Conservation (phyloP, 2,888 invertebrate genomes). For the Endotricha flammealis region DNA sequence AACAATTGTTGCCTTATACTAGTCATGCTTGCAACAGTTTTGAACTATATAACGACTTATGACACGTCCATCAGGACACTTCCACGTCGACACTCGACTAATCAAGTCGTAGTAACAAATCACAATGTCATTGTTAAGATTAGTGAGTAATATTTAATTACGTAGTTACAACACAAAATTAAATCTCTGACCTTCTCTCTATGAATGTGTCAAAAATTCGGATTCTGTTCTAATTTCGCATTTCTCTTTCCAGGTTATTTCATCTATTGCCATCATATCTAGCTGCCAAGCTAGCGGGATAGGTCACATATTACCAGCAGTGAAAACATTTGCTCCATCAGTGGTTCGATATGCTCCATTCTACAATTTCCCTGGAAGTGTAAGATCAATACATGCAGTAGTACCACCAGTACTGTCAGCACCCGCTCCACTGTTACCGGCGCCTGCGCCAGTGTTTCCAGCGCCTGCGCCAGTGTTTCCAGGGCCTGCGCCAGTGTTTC, state of each 20-base stretch:
- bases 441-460: slow-evolving; percentile 30
- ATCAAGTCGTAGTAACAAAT: slow-evolving; percentile 49
- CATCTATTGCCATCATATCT: slow-evolving; percentile 51
- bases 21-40: slow-evolving; percentile 71
- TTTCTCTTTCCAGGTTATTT: slow-evolving; percentile 47
- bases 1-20: slow-evolving; percentile 50
- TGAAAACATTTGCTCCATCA: slow-evolving; percentile 55
- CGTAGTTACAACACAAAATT: too few species aligned
- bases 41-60: slow-evolving; percentile 73
- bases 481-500: slow-evolving; percentile 20
- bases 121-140: slow-evolving; percentile 56
- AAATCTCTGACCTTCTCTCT: too few species aligned
- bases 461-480: slow-evolving; percentile 26
- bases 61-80: slow-evolving; percentile 59
- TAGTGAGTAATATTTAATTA: slow-evolving; percentile 47
- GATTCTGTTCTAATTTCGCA: neutral
- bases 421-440: slow-evolving; percentile 24
- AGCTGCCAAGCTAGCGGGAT: slow-evolving; percentile 64
- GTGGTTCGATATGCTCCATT: slow-evolving; percentile 68
- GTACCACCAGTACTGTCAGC: slow-evolving; percentile 41
- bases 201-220: too few species aligned
- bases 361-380: slow-evolving; percentile 63
- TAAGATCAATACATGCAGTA: slow-evolving; percentile 61
- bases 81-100: slow-evolving; percentile 51
- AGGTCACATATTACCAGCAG: slow-evolving; percentile 50